phyloP scores from a whole-genome alignment of 2,888 invertebrate genomes.

The Horisme vitalbata region DNA sequence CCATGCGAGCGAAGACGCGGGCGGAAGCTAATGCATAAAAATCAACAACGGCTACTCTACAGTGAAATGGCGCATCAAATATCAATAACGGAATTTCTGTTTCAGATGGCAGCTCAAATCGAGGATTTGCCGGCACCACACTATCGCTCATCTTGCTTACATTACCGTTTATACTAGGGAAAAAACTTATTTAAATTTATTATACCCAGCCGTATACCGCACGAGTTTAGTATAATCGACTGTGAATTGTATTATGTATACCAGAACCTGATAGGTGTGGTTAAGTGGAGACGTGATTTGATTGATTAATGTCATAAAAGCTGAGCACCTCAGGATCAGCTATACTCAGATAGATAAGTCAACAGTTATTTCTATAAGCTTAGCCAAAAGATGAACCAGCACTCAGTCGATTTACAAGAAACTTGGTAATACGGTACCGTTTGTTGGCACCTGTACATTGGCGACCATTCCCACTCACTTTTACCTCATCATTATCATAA shows the following conservation, averaged over 20 bases:
- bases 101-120: conserved; percentile 31
- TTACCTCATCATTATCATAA: too few species aligned
- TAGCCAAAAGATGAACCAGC: not conserved
- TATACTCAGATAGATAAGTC: too few species aligned
- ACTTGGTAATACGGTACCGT: not conserved
- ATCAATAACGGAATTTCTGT: conserved; percentile 15
- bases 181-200: conserved; percentile 18
- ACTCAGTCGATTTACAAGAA: not conserved
- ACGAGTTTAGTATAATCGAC: not conserved
- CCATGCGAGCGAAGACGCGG: too few species aligned
- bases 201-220: not conserved
- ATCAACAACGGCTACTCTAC: too few species aligned
- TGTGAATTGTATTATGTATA: too few species aligned
- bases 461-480: too few species aligned
- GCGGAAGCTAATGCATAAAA: too few species aligned
- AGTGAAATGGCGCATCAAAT: conserved; percentile 6
- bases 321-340: not conserved
- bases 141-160: conserved; percentile 31
- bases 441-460: not conserved
- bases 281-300: too few species aligned
- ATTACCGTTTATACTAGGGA: conserved; percentile 35
- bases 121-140: conserved; percentile 28
- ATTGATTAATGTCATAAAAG: not conserved
- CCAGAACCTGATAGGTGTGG: too few species aligned
- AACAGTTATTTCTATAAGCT: not conserved